These are phyloP conservation scores for Phalacrocorax pelagicus DNA, from an alignment of 2,113 vertebrate species.

Conservation along the genomic window DNA sequence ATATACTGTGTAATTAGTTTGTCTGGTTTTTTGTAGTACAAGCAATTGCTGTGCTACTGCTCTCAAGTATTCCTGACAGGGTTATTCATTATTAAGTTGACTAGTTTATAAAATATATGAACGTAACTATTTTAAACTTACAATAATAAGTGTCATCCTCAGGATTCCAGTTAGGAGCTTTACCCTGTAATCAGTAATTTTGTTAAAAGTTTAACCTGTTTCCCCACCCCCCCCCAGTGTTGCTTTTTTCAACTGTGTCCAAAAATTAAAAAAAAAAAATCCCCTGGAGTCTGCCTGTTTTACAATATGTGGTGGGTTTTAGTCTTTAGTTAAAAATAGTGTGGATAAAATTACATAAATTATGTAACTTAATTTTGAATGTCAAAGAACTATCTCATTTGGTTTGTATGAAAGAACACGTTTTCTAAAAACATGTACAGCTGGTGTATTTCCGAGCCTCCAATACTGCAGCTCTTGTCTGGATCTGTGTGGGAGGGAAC, in stretches of 20 bases:
- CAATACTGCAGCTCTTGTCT: not conserved
- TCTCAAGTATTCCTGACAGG: fast-evolving
- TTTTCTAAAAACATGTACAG: not conserved
- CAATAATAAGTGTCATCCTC: not conserved
- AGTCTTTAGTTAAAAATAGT: not conserved
- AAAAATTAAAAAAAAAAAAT: not conserved
- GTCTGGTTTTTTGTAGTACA: not conserved
- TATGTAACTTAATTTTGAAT: not conserved
- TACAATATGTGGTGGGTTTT: not conserved
- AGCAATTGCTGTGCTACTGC: not conserved
- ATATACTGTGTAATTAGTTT: not conserved
- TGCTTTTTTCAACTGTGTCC: not conserved
- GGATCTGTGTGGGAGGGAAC: not conserved
- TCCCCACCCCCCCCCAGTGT: not conserved
- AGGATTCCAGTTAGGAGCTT: not conserved
- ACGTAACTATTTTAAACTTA: not conserved
- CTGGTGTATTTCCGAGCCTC: not conserved
- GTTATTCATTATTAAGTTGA: not conserved
- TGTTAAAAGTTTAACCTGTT: not conserved
- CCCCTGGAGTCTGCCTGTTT: not conserved
- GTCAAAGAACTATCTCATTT: not conserved
- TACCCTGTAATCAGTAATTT: not conserved
- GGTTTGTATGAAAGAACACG: not conserved
- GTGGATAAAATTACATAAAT: not conserved
- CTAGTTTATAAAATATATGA: not conserved